Evolutionary conservation across 1,140 invertebrate genomes (phyloP).

Genomic region (Hesperophylax magnus): DNA sequence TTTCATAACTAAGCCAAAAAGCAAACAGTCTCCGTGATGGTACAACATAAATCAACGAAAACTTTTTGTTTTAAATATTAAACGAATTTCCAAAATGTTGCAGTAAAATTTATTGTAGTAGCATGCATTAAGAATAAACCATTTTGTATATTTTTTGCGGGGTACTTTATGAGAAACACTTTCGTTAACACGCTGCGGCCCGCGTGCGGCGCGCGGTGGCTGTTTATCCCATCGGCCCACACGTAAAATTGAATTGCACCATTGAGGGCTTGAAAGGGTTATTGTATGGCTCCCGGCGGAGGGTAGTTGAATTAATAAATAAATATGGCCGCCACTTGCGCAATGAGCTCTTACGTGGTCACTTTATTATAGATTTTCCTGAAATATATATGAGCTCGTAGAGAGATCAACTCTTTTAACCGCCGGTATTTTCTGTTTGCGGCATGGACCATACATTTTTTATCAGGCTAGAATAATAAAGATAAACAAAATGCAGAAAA

Average conservation of each 20-base stretch:
- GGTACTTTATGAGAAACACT: conserved; percentile 11
- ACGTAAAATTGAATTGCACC: conserved; percentile 42
- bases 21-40: too few species aligned
- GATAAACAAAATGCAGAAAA: too few species aligned
- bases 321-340: conserved; percentile 29
- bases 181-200: background rate
- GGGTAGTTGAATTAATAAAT: conserved; percentile 40
- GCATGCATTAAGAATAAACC: background rate
- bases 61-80: too few species aligned
- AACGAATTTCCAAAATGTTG: background rate
- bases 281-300: conserved; percentile 37
- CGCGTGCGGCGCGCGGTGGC: background rate
- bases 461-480: too few species aligned
- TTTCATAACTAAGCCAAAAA: too few species aligned
- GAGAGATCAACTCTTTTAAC: conserved; percentile 16
- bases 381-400: conserved; percentile 17
- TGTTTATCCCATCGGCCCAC: conserved; percentile 11
- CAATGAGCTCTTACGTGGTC: conserved; percentile 36
- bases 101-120: background rate
- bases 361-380: conserved; percentile 26
- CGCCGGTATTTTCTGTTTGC: conserved; percentile 1
- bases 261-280: conserved; percentile 28
- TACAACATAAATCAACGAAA: too few species aligned
- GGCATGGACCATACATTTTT: background rate
- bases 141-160: background rate